Evolutionary conservation across 2,888 invertebrate species (phyloP), one percentile per base, ranked within the genome.

Genomic region (Caenorhabditis virilis): DNA sequence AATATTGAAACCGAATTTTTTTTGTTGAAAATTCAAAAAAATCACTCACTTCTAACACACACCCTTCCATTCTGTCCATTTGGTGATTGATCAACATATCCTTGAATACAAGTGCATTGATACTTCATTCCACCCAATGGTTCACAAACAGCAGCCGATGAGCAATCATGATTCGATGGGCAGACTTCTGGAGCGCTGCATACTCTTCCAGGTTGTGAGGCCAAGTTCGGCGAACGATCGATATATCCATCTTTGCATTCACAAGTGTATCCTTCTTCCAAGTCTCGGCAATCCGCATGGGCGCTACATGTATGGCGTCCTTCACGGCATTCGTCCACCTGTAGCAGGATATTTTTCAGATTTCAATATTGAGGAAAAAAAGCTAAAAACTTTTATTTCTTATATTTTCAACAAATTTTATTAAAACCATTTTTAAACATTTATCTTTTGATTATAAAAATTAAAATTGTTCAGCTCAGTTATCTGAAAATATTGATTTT

Each of bases 241-340:
- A 83, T 64, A 42, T 76, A 81, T 23, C 83, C 83, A 22, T 80
- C 77, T 48, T 74, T 74, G 70, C 83, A 83, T 57, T 83, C 83
- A 61, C 83, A 83, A 9, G 80, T 81, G 66, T 82, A 82, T 25
- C 82, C 80, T 39, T 78, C 79, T 60, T 82, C 82, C 30, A 82
- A 64, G 42, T 83, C 83, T 13, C 83, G 74, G 45, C 83, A 83
- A 18, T 79, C 78, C 6, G 83, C 83, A 25, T 83, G 74, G n/a
- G 70, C 57, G n/a, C 72, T 72, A 64, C 83, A 83, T 1, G 79
- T 82, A 52, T 82, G 80, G 20, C 76, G 67, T 23, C 69, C 70
- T 33, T 71, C 65, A 20, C 61, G 53, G 51, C 83, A 83, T 56
- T 83, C 83, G 51, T 83, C 78, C 26, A 61, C 72, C n/a, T n/a